Base-by-base conservation (phyloP, 1,140 invertebrate species). In the Drosophila simulans region DNA sequence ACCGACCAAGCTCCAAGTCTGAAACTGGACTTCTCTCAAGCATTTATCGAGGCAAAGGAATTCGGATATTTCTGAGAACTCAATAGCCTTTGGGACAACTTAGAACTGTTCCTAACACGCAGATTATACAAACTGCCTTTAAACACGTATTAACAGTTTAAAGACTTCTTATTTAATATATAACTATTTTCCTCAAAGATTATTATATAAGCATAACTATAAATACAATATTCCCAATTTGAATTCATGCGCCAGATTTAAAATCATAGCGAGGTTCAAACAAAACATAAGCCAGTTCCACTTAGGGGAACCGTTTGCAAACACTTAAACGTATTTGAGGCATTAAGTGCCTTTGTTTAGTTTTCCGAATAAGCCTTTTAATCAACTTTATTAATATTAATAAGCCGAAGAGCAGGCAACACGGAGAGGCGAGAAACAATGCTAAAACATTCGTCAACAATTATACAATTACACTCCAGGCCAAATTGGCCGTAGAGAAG, bases 371-470 rank as follows among this genome's bases (percentile, higher is more conserved):
- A 89, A 89, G 71, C 79, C 83, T 77, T 72, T 88, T 89, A 88
- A 88, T 88, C 75, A 80, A 89, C 80, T 88, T 89, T 83, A 88
- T 88, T 88, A 88, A 89, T 80, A 88, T 84, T 88, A 84, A 88
- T 84, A 69, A 80, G 64, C 75, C 52, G 42, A 62, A 54, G 37
- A 68, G 40, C 49, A 12, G 59, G 10, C 42, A 45, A 49, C 43
- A 17, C 17, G 22, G 48, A 57, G 57, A 31, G 40, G 42, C 46
- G 35, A 73, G 27, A 70, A 56, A 82, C 77, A 88, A 78, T 75
- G 59, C 39, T 55, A 64, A 70, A 63, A 57, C 42, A 69, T 60
- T 68, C 74, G 75, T 82, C 80, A 89, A 88, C 80, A 89, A 88
- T 89, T 89, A 89, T 51, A 86, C 83, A 86, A 86, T 88, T 89